Evolutionary conservation across 2,888 invertebrate genomes (phyloP).

Genomic region (Herminia tarsipennalis): DNA sequence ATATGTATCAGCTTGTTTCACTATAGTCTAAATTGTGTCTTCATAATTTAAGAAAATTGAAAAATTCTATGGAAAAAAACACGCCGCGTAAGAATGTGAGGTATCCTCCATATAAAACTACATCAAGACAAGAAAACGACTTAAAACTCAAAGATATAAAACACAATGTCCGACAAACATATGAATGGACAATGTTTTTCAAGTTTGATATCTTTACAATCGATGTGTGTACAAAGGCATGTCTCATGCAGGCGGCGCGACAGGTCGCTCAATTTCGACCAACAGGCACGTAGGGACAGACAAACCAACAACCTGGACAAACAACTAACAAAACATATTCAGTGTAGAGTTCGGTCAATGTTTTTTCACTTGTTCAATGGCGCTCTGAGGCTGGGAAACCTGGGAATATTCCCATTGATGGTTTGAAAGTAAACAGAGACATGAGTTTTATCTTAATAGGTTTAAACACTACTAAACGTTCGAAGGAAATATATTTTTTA

Average conservation of each 20-base stretch:
- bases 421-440: constrained; percentile 1
- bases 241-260: neutral
- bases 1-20: no score
- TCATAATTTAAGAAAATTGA: no score
- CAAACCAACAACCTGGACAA: constrained; percentile 16
- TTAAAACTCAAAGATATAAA: no score
- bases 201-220: constrained; percentile 9
- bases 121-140: no score
- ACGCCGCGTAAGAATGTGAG: no score
- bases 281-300: constrained; percentile 15
- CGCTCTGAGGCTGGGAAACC: constrained; percentile 5
- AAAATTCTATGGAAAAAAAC: no score
- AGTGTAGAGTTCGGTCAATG: constrained; percentile 7
- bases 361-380: constrained; percentile 5
- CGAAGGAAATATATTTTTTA: no score
- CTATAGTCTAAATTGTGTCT: no score
- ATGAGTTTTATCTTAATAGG: no score
- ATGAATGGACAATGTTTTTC: constrained; percentile 12
- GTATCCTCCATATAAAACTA: no score
- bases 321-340: constrained; percentile 9
- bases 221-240: constrained; percentile 8
- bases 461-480: no score
- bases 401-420: constrained; percentile 1
- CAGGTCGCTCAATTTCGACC: constrained; percentile 3
- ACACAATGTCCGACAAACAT: no score